Evolutionary conservation across 2,888 invertebrate genomes (phyloP).

Genomic region (Archaeoteleia sp.): DNA sequence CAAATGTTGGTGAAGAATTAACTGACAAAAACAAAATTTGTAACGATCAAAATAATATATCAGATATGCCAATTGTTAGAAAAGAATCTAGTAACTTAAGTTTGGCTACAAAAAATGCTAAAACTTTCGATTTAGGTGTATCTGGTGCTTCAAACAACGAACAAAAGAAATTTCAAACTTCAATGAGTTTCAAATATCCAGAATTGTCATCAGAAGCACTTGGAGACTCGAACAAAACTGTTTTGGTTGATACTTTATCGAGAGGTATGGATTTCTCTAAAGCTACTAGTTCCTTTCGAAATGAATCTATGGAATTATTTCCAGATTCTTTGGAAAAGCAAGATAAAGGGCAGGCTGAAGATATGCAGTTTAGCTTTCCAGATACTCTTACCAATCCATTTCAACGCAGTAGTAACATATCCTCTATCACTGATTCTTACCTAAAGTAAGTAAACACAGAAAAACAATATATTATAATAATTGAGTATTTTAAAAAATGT

Average conservation of each 20-base stretch:
- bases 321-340: no score
- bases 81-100: no score
- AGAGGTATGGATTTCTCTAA: slow-evolving; percentile 1
- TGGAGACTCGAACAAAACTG: slow-evolving; percentile 23
- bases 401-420: slow-evolving; percentile 31
- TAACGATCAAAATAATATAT: no score
- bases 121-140: slow-evolving; percentile 11
- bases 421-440: slow-evolving; percentile 56
- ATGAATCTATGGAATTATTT: slow-evolving; percentile 1
- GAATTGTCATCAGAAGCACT: slow-evolving; percentile 22
- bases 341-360: no score
- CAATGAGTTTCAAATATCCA: slow-evolving; percentile 10
- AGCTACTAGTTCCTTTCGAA: slow-evolving; percentile 10
- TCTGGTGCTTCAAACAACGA: slow-evolving; percentile 13
- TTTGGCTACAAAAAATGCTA: not conserved
- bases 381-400: not conserved
- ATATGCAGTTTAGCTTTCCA: no score
- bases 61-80: no score
- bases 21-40: no score
- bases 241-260: no score
- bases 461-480: not conserved
- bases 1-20: no score
- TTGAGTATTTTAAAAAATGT: slow-evolving; percentile 3
- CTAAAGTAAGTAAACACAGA: not conserved
- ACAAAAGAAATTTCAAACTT: slow-evolving; percentile 5